A percentile compares a stretch with the other conserved stretches of the same genome.
phyloP scores from a whole-genome alignment of 1,140 invertebrate genomes.

The Ptiloglossa arizonensis region DNA sequence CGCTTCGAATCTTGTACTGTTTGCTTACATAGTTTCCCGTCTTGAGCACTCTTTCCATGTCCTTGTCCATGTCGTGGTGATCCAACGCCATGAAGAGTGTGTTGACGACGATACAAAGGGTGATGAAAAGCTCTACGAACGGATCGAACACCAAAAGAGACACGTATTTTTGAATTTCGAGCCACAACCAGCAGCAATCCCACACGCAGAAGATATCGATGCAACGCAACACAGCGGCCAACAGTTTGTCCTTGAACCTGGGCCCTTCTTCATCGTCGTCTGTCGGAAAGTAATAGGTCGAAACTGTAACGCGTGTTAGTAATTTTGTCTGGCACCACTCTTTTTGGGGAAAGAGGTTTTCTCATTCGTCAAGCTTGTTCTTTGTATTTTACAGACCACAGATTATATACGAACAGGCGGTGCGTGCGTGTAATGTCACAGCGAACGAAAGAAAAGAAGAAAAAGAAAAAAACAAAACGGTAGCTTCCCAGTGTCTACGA shows the following conservation, averaged over 20 bases:
- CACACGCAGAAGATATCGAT: slow-evolving; percentile 98
- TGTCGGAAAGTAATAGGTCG: slow-evolving; percentile 96
- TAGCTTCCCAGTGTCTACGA: background rate
- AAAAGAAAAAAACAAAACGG: background rate
- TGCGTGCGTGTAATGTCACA: slow-evolving; percentile 6
- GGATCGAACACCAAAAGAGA: slow-evolving; percentile 97
- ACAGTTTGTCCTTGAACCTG: slow-evolving; percentile 92
- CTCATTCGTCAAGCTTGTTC: slow-evolving; percentile 62
- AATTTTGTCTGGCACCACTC: slow-evolving; percentile 85
- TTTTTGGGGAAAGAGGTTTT: slow-evolving; percentile 84
- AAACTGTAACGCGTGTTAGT: slow-evolving; percentile 91
- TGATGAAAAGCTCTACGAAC: slow-evolving; percentile 99
- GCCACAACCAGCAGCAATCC: slow-evolving; percentile 97
- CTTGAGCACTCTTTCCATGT: slow-evolving; percentile 92
- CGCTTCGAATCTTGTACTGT: background rate
- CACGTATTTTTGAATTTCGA: slow-evolving; percentile 95
- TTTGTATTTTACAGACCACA: slow-evolving; percentile 49
- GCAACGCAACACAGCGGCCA: slow-evolving; percentile 88
- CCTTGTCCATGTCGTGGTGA: slow-evolving; percentile 95
- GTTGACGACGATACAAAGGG: slow-evolving; percentile 98
- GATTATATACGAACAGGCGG: slow-evolving; percentile 60
- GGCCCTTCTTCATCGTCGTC: slow-evolving; percentile 95
- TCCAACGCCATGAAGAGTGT: slow-evolving; percentile 99
- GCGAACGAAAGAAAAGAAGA: slow-evolving; percentile 23
- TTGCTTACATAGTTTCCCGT: slow-evolving; percentile 96